Conservation (phyloP, 1,140 invertebrate species). For the Homalodisca vitripennis region DNA sequence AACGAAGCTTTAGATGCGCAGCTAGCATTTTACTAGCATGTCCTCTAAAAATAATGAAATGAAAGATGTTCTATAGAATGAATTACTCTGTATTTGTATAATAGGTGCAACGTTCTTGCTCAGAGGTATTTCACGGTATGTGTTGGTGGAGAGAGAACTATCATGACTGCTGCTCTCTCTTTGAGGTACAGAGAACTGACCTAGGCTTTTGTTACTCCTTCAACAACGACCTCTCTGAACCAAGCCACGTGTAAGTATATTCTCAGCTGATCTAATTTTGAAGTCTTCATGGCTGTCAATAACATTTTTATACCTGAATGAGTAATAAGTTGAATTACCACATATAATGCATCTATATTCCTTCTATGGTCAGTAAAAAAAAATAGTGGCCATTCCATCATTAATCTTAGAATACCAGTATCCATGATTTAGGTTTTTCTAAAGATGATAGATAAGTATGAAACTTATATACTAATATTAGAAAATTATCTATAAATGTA, state of each 20-base stretch:
- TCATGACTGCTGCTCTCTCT: slow-evolving; percentile 43
- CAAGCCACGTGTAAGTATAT: slow-evolving; percentile 35
- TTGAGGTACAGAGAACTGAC: slow-evolving; percentile 45
- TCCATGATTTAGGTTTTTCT: too few species aligned
- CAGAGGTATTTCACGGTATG: slow-evolving; percentile 39
- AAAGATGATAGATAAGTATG: too few species aligned
- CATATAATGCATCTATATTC: not conserved
- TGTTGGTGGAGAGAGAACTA: slow-evolving; percentile 45
- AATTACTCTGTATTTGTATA: too few species aligned
- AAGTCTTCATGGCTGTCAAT: not conserved
- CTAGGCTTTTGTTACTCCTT: slow-evolving; percentile 47
- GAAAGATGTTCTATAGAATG: too few species aligned
- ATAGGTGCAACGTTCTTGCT: slow-evolving; percentile 41
- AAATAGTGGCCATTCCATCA: not conserved
- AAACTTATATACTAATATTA: too few species aligned
- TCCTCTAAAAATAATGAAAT: too few species aligned
- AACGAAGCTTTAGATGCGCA: too few species aligned
- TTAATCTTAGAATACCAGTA: too few species aligned
- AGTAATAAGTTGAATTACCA: not conserved
- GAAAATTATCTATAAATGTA: too few species aligned
- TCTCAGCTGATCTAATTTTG: not conserved
- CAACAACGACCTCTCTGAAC: slow-evolving; percentile 44
- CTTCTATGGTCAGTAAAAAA: not conserved
- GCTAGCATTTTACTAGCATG: too few species aligned
- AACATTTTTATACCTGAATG: not conserved